Evolutionary conservation across 2,888 invertebrate genomes (phyloP).

Genomic region (Zele albiditarsus): DNA sequence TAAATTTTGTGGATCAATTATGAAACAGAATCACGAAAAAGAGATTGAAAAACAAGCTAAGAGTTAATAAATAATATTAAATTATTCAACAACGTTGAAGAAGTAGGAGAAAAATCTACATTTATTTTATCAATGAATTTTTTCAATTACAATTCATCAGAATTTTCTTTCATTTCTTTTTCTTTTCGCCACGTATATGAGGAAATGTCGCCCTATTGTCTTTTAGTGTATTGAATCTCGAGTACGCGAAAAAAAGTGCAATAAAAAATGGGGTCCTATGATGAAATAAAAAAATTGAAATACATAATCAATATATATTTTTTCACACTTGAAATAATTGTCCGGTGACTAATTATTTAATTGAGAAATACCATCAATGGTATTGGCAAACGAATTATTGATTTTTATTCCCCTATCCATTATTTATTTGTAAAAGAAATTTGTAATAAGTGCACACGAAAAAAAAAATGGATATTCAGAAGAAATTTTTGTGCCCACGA

Average conservation of each 20-base stretch:
- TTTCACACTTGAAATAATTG: not conserved
- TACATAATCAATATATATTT: not conserved
- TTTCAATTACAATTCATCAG: too few relatives aligned
- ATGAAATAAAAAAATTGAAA: not conserved
- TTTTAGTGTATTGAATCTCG: not conserved
- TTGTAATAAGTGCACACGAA: not conserved
- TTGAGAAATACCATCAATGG: not conserved
- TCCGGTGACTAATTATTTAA: not conserved
- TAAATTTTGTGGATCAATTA: not conserved
- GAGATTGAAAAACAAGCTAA: too few relatives aligned
- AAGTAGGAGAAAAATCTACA: too few relatives aligned
- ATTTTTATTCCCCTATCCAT: too few relatives aligned
- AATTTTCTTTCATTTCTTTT: not conserved
- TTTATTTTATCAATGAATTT: too few relatives aligned
- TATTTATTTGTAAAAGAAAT: not conserved
- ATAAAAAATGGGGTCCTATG: not conserved
- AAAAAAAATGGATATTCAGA: conserved; percentile 79
- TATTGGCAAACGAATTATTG: too few relatives aligned
- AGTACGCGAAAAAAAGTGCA: not conserved
- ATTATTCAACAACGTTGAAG: too few relatives aligned
- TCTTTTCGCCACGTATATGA: not conserved
- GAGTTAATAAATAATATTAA: too few relatives aligned
- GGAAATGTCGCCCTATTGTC: not conserved
- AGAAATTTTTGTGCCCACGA: conserved; percentile 88
- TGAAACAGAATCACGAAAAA: not conserved